phyloP scores from a whole-genome alignment of 2,888 invertebrate species.

The Agrochola circellaris region DNA sequence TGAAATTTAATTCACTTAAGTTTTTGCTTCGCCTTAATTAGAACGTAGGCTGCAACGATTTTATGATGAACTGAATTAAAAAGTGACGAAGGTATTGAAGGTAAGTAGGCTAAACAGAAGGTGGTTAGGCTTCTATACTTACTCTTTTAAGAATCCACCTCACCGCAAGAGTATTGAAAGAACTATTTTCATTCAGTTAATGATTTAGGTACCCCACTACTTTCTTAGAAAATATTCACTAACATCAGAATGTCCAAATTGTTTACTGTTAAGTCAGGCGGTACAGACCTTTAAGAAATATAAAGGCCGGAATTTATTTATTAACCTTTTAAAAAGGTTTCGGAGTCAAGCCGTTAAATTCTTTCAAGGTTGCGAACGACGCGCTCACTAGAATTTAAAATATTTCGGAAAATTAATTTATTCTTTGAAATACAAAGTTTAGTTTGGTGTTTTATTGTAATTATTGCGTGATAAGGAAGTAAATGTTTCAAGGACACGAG shows the following conservation, averaged over 20 bases:
- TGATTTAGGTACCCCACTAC: conserved; percentile 23
- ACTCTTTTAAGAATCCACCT: conserved; percentile 5
- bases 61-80: conserved; percentile 30
- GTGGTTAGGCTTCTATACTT: not conserved
- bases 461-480: conserved; percentile 50
- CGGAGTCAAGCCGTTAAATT: conserved; percentile 50
- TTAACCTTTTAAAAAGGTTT: conserved; percentile 61
- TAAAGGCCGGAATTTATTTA: conserved; percentile 61
- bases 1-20: conserved; percentile 41
- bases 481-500: conserved; percentile 35
- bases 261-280: conserved; percentile 36
- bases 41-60: conserved; percentile 24
- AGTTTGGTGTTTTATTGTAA: conserved; percentile 31
- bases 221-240: conserved; percentile 39
- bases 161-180: conserved; percentile 19
- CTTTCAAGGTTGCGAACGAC: conserved; percentile 48
- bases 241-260: conserved; percentile 26
- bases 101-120: conserved; percentile 25
- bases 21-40: conserved; percentile 46
- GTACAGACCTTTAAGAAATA: conserved; percentile 51
- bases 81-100: conserved; percentile 27
- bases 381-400: conserved; percentile 51
- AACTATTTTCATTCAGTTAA: conserved; percentile 28
- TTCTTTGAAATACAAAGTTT: conserved; percentile 43
- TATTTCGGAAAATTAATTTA: conserved; percentile 52